Evolutionary conservation across 2,888 invertebrate genomes (phyloP).

Genomic region (Ormyrus pomaceus): DNA sequence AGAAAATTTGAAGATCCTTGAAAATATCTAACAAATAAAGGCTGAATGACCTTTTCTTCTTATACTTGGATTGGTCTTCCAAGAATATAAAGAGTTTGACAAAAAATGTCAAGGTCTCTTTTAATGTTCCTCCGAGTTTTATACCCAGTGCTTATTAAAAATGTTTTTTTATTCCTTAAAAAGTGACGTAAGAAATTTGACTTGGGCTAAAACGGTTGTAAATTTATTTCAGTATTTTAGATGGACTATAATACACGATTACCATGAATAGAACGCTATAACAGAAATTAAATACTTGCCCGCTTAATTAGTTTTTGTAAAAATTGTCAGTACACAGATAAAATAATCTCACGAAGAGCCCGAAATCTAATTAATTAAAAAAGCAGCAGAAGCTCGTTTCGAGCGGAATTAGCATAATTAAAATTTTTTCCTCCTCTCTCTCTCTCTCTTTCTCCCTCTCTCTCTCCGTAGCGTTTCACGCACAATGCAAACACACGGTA

Average conservation of each 20-base stretch:
- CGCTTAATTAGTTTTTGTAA: too few species aligned
- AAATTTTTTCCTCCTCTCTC: constrained; percentile 1
- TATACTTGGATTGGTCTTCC: constrained; percentile 4
- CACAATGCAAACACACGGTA: constrained; percentile 6
- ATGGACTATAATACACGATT: too few species aligned
- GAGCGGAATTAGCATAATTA: constrained; percentile 32
- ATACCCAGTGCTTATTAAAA: not conserved
- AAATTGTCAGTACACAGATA: too few species aligned
- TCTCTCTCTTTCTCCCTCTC: too few species aligned
- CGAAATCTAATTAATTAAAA: constrained; percentile 20
- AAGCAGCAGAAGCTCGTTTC: not conserved
- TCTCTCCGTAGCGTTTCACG: not conserved
- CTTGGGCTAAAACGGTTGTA: too few species aligned
- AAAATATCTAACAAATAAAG: constrained; percentile 19
- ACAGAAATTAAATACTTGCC: too few species aligned
- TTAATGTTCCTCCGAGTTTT: constrained; percentile 1
- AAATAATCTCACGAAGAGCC: too few species aligned
- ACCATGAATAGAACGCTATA: too few species aligned
- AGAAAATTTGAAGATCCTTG: constrained; percentile 37
- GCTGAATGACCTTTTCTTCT: not conserved
- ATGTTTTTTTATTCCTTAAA: not conserved
- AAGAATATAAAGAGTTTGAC: not conserved
- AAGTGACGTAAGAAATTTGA: too few species aligned
- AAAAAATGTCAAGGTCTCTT: constrained; percentile 16
- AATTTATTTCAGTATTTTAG: too few species aligned